phyloP scores from a whole-genome alignment of 2,113 vertebrate species.

The Podarcis cretensis region DNA sequence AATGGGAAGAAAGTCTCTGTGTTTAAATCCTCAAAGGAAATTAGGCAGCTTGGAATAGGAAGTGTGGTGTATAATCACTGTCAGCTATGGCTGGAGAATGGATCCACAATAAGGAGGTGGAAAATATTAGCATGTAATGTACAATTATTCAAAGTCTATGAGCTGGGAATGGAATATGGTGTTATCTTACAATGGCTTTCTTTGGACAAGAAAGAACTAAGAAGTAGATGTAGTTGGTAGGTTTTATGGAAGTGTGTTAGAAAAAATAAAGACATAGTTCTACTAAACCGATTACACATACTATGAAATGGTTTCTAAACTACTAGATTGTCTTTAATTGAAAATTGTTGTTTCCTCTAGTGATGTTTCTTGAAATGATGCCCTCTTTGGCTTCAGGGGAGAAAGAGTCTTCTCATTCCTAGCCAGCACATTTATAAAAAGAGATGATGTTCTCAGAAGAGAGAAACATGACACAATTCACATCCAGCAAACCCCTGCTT shows the following conservation, averaged over 20 bases:
- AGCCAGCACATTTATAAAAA: neutral
- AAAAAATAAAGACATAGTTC: neutral
- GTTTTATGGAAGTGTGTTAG: neutral
- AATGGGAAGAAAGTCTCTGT: neutral
- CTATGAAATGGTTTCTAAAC: neutral
- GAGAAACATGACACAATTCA: neutral
- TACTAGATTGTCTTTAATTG: neutral
- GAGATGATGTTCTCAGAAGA: neutral
- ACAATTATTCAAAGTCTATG: neutral
- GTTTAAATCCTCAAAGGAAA: neutral
- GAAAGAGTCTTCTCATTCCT: neutral
- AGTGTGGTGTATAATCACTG: neutral
- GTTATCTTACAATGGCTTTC: neutral
- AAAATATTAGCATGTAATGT: rapidly evolving
- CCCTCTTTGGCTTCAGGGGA: neutral
- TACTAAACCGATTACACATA: neutral
- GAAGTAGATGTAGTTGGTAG: neutral
- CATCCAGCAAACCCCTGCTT: neutral
- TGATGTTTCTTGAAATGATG: neutral
- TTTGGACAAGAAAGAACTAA: neutral
- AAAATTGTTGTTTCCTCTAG: neutral
- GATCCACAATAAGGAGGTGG: neutral
- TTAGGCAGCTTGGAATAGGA: neutral
- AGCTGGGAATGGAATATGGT: neutral
- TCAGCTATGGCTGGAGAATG: neutral